Conservation (phyloP, 2,888 invertebrate genomes). For the Maniola hyperantus region DNA sequence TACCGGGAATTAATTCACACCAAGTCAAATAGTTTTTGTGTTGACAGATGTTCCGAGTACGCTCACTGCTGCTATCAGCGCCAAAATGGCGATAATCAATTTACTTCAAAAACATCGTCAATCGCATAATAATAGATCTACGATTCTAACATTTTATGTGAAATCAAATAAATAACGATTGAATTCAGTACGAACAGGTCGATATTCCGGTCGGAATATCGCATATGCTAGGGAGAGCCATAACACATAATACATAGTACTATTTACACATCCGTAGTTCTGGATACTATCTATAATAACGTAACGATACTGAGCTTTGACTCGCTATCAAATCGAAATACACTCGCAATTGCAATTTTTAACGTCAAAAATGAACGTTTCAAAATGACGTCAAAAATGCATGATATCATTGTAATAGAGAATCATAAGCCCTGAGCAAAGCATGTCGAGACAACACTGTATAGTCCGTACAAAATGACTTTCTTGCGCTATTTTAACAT, state of each 20-base stretch:
- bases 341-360: background rate
- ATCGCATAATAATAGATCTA: too few species aligned
- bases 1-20: too few species aligned
- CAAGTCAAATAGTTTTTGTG: too few species aligned
- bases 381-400: background rate
- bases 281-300: background rate
- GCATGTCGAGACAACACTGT: background rate
- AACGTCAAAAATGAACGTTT: too few species aligned
- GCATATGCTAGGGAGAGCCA: background rate
- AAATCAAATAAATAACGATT: too few species aligned
- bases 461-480: too few species aligned
- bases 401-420: background rate
- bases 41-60: too few species aligned
- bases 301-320: background rate
- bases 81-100: too few species aligned
- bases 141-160: too few species aligned
- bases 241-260: background rate
- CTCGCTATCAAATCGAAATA: background rate
- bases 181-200: background rate
- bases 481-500: too few species aligned
- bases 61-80: too few species aligned
- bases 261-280: constrained; percentile 3
- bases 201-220: background rate
- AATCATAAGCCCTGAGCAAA: background rate
- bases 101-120: too few species aligned